Base-by-base conservation (phyloP, 1,140 invertebrate genomes). In the Homalodisca vitripennis region DNA sequence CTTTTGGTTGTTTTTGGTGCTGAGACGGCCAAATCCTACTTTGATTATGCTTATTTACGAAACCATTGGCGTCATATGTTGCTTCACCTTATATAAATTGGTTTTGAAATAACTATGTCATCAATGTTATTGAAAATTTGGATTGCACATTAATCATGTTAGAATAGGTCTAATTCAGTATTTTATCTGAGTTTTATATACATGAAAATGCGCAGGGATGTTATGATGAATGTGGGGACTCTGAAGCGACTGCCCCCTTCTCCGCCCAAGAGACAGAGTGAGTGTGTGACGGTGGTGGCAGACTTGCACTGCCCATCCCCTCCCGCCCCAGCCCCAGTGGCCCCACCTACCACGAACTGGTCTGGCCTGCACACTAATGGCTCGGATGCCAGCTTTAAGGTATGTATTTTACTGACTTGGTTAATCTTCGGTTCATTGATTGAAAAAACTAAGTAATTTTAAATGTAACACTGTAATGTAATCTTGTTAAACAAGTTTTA, bases 381-480 rank as follows among this genome's bases (percentile, higher is more conserved):
- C 31, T 92, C 90, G 69, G 91, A 92, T 79, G 90, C 90, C 76
- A 92, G 91, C 83, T 93, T 92, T 82, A 92, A 93, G 87, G 90
- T 92, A 80, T 74, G 70, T n/a, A n/a, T n/a, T n/a, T n/a, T n/a
- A n/a, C n/a, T n/a, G n/a, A n/a, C n/a, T n/a, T n/a, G n/a, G n/a
- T n/a, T n/a, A n/a, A n/a, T n/a, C n/a, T n/a, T n/a, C n/a, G n/a
- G n/a, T n/a, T n/a, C n/a, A n/a, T n/a, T n/a, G n/a, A n/a, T n/a
- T n/a, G n/a, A n/a, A n/a, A n/a, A n/a, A n/a, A n/a, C n/a, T n/a
- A n/a, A n/a, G n/a, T n/a, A n/a, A n/a, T n/a, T 46, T 12, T 46
- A 10, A 10, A n/a, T 10, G n/a, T 46, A 46, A 12, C 41, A 46
- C n/a, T 46, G n/a, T 46, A 12, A 46, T 46, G 10, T 46, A 46